These are phyloP conservation scores for Colletes collaris DNA, from an alignment of 2,888 invertebrate species.

Conservation along the genomic window DNA sequence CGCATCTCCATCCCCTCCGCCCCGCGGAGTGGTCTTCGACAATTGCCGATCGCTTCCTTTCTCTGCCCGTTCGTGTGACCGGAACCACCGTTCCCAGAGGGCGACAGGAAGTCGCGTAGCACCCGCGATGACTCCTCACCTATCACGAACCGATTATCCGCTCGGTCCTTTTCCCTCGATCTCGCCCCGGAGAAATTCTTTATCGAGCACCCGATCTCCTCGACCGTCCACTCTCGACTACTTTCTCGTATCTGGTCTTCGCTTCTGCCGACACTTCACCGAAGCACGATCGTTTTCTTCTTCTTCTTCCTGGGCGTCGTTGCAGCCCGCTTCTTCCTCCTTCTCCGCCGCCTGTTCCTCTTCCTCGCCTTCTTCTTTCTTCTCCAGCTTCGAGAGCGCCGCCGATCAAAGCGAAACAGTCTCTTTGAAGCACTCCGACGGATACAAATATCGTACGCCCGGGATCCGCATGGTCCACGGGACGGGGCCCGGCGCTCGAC, in stretches of 20 bases:
- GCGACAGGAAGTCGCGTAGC: not conserved
- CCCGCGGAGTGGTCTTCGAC: constrained; percentile 50
- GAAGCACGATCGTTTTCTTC: constrained; percentile 48
- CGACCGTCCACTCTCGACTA: constrained; percentile 62
- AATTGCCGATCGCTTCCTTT: constrained; percentile 29
- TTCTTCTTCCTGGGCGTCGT: constrained; percentile 36
- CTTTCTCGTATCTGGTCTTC: constrained; percentile 61
- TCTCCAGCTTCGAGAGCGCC: constrained; percentile 3
- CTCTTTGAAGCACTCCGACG: constrained; percentile 32
- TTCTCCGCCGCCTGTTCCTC: constrained; percentile 18
- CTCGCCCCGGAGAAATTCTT: constrained; percentile 49
- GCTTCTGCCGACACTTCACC: constrained; percentile 60
- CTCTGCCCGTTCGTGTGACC: constrained; percentile 6
- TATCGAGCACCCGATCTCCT: constrained; percentile 58
- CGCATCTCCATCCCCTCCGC: constrained; percentile 85
- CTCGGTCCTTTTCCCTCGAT: constrained; percentile 33
- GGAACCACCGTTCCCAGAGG: not conserved
- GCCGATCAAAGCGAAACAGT: constrained; percentile 41
- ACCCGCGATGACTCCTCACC: constrained; percentile 25
- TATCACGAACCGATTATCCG: constrained; percentile 23
- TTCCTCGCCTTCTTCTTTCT: constrained; percentile 20
- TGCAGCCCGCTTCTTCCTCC: constrained; percentile 19
- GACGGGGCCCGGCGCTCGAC: not conserved
- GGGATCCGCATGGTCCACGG: constrained; percentile 37
- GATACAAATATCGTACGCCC: constrained; percentile 40